Evolutionary conservation across 2,797 vertebrate species (phyloP), one percentile per base, ranked within the genome.

Genomic region (Danio kyathit): DNA sequence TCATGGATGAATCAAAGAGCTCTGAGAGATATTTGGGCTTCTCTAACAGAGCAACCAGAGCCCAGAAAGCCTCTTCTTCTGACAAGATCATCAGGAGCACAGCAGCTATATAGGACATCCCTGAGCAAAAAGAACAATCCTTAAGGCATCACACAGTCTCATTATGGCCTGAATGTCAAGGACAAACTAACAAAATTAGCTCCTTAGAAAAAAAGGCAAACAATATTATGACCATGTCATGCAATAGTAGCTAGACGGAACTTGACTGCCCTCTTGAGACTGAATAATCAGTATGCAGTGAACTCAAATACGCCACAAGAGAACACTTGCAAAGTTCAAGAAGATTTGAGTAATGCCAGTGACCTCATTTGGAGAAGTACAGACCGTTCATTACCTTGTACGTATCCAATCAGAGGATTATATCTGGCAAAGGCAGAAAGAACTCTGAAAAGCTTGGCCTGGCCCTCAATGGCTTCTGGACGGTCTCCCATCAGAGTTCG

Each of bases 41-140:
- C 74, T 93, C 92, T 70, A 94, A 81, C 73, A 94, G 85, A n/a
- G 90, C 90, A 2, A 91, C 88, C 69, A 94, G 83, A 77, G 92
- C 91, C 93, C 94, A 95, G 76, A 94, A 95, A 0, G 92, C 90
- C 59, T 95, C 93, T 74, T 94, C 93, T 69, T 95, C 93, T 41
- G 83, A 86, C 81, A 94, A 70, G 81, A 93, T 89, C 93, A 95
- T 95, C 82, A 95, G 89, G 77, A 95, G 84, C 78, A 94, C 92
- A 0, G 93, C 93, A 59, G 91, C 93, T 49, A 95, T 91, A 88
- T 95, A 93, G 56, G 93, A 94, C 92, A 95, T 95, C 51, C 92
- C 93, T 94, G 41, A 46, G 7, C 21, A 89, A 88, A 10, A 7
- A 14, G 48, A 48, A 48, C 38, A 46, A 29, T 29, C 17, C 10